A percentile compares a stretch with the other conserved stretches of the same genome.
These are phyloP conservation scores for Betta splendens DNA, from an alignment of 2,797 vertebrate genomes.

Conservation along the genomic window DNA sequence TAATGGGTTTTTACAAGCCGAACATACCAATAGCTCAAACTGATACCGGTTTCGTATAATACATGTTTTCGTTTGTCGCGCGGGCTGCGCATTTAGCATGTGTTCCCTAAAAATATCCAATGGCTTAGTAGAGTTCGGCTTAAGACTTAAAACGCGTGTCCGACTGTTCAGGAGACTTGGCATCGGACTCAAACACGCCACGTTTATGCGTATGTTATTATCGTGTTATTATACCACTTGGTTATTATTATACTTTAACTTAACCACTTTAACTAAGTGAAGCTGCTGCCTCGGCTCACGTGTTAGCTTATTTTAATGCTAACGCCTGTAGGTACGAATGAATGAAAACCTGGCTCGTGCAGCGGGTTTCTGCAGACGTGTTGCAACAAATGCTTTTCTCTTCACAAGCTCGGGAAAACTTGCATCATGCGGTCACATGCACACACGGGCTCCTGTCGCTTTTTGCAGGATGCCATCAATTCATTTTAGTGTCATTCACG, in stretches of 20 bases:
- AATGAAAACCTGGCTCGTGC: neutral
- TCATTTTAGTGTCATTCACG: neutral
- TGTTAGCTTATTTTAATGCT: neutral
- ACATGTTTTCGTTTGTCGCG: rapidly evolving
- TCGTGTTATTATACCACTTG: neutral
- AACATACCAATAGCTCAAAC: neutral
- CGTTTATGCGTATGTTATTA: neutral
- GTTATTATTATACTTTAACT: rapidly evolving
- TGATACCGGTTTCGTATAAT: rapidly evolving
- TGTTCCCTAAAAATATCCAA: rapidly evolving
- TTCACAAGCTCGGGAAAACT: constrained; percentile 3
- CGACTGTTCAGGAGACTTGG: neutral
- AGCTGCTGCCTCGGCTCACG: neutral
- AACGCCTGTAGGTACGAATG: rapidly evolving
- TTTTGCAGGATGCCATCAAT: neutral
- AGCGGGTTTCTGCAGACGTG: neutral
- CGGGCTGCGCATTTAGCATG: rapidly evolving
- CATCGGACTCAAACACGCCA: neutral
- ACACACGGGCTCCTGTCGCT: neutral
- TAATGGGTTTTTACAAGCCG: neutral
- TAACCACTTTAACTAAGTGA: too few relatives aligned
- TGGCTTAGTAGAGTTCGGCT: constrained; percentile 10
- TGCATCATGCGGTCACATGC: constrained; percentile 34
- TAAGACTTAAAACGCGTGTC: rapidly evolving
- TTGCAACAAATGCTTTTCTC: too few relatives aligned